A percentile compares a stretch with the other conserved stretches of the same genome.
Evolutionary conservation across 2,888 invertebrate species (phyloP).

Genomic region (Drosophila nr. medialis): DNA sequence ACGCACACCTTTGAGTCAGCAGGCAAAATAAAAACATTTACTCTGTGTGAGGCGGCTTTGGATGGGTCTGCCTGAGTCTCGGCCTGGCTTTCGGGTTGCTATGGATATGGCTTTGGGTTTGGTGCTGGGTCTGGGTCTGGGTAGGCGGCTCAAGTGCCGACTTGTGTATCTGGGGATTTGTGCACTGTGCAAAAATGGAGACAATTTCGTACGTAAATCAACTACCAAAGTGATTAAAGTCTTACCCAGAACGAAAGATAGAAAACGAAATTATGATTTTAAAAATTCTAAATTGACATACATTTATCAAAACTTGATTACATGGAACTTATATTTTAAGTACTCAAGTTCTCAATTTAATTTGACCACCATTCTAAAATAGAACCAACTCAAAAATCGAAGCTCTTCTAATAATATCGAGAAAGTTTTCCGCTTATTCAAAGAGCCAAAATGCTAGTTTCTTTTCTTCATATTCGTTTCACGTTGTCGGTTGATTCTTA

Average conservation of each 20-base stretch:
- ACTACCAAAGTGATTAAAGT: not conserved
- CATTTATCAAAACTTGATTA: not conserved
- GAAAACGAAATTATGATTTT: not conserved
- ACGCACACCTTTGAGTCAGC: slow-evolving; percentile 37
- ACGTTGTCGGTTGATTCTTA: not conserved
- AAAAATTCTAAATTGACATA: not conserved
- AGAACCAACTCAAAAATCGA: not conserved
- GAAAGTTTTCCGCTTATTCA: not conserved
- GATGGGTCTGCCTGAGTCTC: slow-evolving; percentile 5
- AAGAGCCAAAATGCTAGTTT: not conserved
- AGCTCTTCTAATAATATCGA: not conserved
- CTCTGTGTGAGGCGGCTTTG: slow-evolving; percentile 18
- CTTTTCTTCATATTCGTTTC: not conserved
- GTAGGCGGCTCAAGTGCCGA: slow-evolving; percentile 32
- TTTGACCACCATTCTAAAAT: not conserved
- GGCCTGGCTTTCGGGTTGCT: slow-evolving; percentile 16
- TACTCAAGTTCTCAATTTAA: not conserved
- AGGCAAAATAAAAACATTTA: slow-evolving; percentile 69
- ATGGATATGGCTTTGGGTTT: slow-evolving; percentile 5
- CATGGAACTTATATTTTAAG: not conserved
- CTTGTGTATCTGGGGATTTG: slow-evolving; percentile 17
- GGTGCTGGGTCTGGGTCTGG: slow-evolving; percentile 1
- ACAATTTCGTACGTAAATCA: not conserved
- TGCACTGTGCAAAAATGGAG: slow-evolving; percentile 1
- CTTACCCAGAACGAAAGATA: not conserved